Conservation (phyloP, 2,797 vertebrate genomes). For the Alca torda region DNA sequence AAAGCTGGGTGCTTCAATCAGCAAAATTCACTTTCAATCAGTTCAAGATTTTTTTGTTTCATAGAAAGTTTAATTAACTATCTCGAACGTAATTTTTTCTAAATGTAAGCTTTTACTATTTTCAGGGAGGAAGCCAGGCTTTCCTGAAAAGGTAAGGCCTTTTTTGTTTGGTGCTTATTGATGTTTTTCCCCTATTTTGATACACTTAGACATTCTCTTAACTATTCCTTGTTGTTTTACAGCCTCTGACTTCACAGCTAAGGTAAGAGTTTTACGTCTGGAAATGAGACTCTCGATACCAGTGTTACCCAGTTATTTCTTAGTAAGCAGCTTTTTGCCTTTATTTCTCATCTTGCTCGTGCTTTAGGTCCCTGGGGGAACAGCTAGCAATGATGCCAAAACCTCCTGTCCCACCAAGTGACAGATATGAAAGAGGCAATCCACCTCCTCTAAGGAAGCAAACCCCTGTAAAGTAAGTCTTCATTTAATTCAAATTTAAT, state of each 20-base stretch:
- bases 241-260: slow-evolving; percentile 64
- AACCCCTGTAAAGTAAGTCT: slow-evolving; percentile 66
- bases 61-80: neutral
- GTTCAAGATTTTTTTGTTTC: neutral
- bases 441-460: slow-evolving; percentile 62
- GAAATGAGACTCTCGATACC: neutral
- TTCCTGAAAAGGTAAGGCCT: slow-evolving; percentile 76
- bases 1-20: neutral
- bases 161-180: neutral
- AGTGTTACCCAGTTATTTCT: neutral
- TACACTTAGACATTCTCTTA: neutral
- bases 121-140: slow-evolving; percentile 69
- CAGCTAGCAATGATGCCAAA: slow-evolving; percentile 76
- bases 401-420: slow-evolving; percentile 70
- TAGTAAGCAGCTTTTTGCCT: neutral
- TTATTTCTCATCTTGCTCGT: neutral
- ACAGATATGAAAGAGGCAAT: slow-evolving; percentile 69
- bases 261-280: slow-evolving; percentile 73
- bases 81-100: neutral
- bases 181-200: neutral
- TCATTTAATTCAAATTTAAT: neutral
- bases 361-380: slow-evolving; percentile 65
- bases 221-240: slow-evolving; percentile 40
- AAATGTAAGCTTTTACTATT: neutral
- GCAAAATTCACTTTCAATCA: neutral